A percentile compares a stretch with the other conserved stretches of the same genome.
phyloP scores from a whole-genome alignment of 2,888 invertebrate genomes.

The Ormia ochracea region DNA sequence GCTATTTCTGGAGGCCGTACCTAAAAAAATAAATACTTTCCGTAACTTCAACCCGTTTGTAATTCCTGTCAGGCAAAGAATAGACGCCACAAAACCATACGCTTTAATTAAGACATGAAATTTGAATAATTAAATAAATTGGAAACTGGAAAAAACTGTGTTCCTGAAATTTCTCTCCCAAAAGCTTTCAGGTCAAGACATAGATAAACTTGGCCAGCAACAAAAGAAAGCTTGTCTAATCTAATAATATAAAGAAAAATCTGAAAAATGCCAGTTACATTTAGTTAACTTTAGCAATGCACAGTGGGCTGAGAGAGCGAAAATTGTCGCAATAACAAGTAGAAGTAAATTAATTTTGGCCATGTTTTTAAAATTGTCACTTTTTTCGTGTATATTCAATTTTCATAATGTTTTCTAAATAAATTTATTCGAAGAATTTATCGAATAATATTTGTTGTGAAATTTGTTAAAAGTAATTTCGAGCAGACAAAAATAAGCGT shows the following conservation, averaged over 20 bases:
- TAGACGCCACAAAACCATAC: neutral
- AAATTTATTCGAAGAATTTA: too few species aligned
- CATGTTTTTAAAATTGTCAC: too few species aligned
- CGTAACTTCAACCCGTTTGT: neutral
- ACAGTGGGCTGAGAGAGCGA: neutral
- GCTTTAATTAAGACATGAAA: neutral
- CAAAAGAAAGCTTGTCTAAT: neutral
- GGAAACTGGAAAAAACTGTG: neutral
- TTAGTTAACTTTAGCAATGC: constrained; percentile 15
- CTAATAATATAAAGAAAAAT: neutral
- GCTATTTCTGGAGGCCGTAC: too few species aligned
- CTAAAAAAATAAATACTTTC: neutral
- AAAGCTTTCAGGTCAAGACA: constrained; percentile 21
- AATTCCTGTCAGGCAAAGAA: neutral
- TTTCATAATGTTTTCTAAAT: too few species aligned
- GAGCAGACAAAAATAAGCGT: too few species aligned
- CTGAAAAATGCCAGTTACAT: constrained; percentile 21
- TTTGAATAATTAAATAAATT: neutral
- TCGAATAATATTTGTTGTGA: too few species aligned
- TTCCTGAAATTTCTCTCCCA: neutral
- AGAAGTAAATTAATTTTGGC: too few species aligned
- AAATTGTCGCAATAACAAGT: neutral
- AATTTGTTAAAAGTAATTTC: too few species aligned
- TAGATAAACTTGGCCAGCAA: neutral
- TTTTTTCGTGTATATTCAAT: too few species aligned